Evolutionary conservation across 1,140 invertebrate genomes (phyloP), one percentile per base, ranked within the genome.

Genomic region (Uloborus diversus): DNA sequence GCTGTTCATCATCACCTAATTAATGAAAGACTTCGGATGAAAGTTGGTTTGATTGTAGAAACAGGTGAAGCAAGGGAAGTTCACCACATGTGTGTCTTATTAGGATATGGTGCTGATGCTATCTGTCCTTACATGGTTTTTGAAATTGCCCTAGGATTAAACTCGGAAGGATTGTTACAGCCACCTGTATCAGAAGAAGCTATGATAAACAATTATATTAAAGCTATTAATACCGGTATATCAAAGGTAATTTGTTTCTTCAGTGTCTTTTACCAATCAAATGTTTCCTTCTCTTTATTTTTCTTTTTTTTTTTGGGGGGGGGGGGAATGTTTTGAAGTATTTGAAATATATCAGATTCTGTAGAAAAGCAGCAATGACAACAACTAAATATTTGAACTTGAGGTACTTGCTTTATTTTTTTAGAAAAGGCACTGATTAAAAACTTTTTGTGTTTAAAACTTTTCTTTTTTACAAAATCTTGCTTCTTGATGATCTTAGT

Each of bases 91-190:
- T 99, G 96, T 85, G 94, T 98, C 0, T 87, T 99, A 14, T 89
- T 99, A 7, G 97, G 97, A 61, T 99, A 97, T 87, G 98, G 98
- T 61, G 97, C 96, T 9, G 97, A 99, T 88, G 97, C 94, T 0
- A 94, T 99, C 81, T 99, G 97, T 85, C 97, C 98, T 0, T 99
- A 99, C 86, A 87, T 99, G 81, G 96, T 98, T 5, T 96, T 97
- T 86, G 97, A 99, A 87, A 90, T 96, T 81, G 93, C 96, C 7
- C 90, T 90, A 80, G 90, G 92, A 59, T 88, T 98, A 3, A 89
- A 94, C 27, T 90, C 92, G 76, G 94, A 97, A 86, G 92, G 91
- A 3, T 89, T 96, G 1, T 85, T 99, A 28, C 37, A 14, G n/a
- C 59, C 64, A 23, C 92, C 93, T 82, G 88, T 96, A 0, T 91